These are phyloP conservation scores for Sycon ciliatum DNA, from an alignment of 37 sponge, comb jelly and placozoan species.

Conservation along the genomic window DNA sequence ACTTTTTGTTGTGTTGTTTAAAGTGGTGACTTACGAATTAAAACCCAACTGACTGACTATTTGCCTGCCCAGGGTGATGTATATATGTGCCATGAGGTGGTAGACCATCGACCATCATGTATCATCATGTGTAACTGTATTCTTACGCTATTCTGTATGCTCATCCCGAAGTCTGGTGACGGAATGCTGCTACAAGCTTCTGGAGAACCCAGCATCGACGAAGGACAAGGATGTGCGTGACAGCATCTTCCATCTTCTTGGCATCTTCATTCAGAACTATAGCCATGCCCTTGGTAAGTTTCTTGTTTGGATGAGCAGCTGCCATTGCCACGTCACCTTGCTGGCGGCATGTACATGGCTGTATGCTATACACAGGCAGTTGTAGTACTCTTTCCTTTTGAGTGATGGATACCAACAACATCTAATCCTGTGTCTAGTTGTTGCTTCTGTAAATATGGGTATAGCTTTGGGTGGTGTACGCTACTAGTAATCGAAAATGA, in stretches of 20 bases:
- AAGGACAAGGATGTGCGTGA: conserved; percentile 51
- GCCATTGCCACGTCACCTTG: neutral
- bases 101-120: neutral
- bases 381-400: too few relatives aligned
- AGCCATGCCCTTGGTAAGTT: conserved; percentile 64
- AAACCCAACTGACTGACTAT: neutral
- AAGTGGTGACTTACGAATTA: neutral
- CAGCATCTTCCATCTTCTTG: conserved; percentile 51
- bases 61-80: neutral
- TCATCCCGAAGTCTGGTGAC: conserved; percentile 41
- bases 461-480: too few relatives aligned
- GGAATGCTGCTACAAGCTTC: conserved; percentile 70
- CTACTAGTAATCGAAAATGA: too few relatives aligned
- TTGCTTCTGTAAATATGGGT: too few relatives aligned
- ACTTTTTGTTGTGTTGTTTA: too few relatives aligned
- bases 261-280: conserved; percentile 49
- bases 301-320: neutral
- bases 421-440: too few relatives aligned
- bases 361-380: too few relatives aligned
- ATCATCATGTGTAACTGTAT: conserved; percentile 10
- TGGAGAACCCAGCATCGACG: conserved; percentile 50
- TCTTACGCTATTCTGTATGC: neutral
- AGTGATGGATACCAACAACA: too few relatives aligned
- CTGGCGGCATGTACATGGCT: neutral
- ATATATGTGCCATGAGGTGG: neutral